Percentiles rank a stretch among this genome's conserved stretches.
Evolutionary conservation across 2,113 vertebrate species (phyloP).

Genomic region (Chamaetylas fuelleborni): DNA sequence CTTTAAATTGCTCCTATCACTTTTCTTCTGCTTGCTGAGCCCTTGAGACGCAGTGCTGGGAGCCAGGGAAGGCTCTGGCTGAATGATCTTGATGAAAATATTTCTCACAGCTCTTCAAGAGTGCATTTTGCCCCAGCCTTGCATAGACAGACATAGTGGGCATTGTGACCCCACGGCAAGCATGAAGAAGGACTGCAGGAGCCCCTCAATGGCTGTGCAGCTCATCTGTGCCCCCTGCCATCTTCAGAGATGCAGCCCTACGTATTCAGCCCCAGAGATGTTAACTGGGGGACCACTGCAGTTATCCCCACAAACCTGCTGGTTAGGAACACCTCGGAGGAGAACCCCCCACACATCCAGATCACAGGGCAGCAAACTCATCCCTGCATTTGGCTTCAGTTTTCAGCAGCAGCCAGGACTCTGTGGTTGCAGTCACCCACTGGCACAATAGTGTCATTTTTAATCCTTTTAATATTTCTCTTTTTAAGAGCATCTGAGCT

Average conservation of each 20-base stretch:
- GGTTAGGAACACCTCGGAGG: accelerated
- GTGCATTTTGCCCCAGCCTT: not conserved
- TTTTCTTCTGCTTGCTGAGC: not conserved
- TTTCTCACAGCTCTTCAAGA: not conserved
- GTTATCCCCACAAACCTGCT: not conserved
- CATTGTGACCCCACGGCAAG: accelerated
- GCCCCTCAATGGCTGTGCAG: not conserved
- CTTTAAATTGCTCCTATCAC: not conserved
- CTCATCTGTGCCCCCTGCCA: not conserved
- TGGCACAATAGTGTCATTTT: constrained; percentile 16
- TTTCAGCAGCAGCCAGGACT: not conserved
- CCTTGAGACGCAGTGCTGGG: not conserved
- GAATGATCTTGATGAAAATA: not conserved
- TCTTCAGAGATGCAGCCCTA: not conserved
- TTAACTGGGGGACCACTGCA: accelerated
- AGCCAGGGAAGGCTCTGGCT: not conserved
- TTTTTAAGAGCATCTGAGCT: constrained; percentile 13
- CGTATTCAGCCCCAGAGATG: not conserved
- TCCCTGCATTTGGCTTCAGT: not conserved
- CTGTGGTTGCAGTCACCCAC: not conserved
- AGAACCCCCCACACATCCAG: accelerated
- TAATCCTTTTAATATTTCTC: constrained; percentile 26
- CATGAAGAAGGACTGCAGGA: not conserved
- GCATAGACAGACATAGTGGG: not conserved
- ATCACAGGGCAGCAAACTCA: not conserved